Base-by-base conservation (phyloP, 2,888 invertebrate species). In the Caenorhabditis sp. region DNA sequence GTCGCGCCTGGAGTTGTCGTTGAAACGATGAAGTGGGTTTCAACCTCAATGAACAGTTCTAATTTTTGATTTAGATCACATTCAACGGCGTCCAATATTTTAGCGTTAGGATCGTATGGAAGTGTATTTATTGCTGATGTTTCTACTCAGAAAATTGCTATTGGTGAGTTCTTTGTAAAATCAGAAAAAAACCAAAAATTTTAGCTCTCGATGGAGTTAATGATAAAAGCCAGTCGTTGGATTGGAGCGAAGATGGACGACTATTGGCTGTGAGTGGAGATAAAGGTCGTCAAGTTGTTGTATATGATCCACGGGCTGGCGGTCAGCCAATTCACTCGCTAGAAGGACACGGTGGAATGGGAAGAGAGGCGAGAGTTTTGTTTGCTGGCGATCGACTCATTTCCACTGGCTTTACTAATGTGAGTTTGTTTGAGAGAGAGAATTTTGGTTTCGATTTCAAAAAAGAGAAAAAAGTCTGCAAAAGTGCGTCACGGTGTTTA, bases 371-470 rank as follows among this genome's bases (percentile, higher is more conserved):
- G 1, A 90, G 95, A 68, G 92, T 95, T 1, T 92, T 95, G 3
- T 97, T 95, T 94, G 90, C 96, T 0, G 95, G 94, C 1, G 93
- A 93, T 83, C 91, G 92, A 76, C 92, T 97, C 78, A 89, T 96
- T 12, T 93, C 94, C 8, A 95, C 95, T 54, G 96, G 91, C 91
- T 96, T 95, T 89, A 94, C 94, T 89, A 91, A 93, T 37, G 91
- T 91, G 86, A 88, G 89, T 60, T 37, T 36, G 27, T 54, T 19
- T 31, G 24, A 19, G 21, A 43, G 31, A 2, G 36, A 36, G 36
- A 5, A 36, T 36, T 12, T 36, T 36, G 36, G 12, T 5, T 12
- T 36, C 36, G 14, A 54, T 21, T 21, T 23, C 51, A 19, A 10
- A 14, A n/a, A 19, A 21, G 6, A 8, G 8, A 6, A 14, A 51